Conservation (phyloP, 2,113 vertebrate species). For the Cettia cetti region DNA sequence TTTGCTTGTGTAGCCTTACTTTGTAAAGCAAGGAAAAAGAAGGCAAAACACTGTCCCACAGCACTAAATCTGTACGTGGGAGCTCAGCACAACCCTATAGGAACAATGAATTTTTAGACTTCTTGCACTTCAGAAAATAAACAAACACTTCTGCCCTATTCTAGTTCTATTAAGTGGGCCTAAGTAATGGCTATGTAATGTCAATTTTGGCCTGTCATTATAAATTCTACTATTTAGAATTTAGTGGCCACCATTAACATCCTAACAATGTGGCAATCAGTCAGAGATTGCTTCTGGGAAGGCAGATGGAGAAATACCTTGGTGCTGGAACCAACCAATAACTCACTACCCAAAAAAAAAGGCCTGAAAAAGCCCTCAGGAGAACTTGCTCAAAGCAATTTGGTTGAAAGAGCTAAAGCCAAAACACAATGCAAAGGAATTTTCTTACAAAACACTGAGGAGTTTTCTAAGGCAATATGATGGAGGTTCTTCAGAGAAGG, state of each 20-base stretch:
- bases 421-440: not conserved
- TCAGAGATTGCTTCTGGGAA: not conserved
- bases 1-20: not conserved
- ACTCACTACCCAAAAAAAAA: not conserved
- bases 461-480: not conserved
- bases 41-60: rapidly evolving
- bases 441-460: not conserved
- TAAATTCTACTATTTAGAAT: not conserved
- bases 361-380: not conserved
- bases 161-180: too few species aligned
- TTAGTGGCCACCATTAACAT: not conserved
- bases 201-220: not conserved
- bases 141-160: not conserved
- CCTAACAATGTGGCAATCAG: not conserved
- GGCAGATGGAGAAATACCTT: not conserved
- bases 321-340: not conserved
- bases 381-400: not conserved
- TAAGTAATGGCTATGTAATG: not conserved
- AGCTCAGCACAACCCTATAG: not conserved
- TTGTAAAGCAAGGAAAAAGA: not conserved
- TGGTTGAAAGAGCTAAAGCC: not conserved
- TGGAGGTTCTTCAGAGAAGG: not conserved
- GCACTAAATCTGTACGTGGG: not conserved
- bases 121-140: not conserved
- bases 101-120: not conserved